Evolutionary conservation across 2,888 invertebrate species (phyloP).

Genomic region (Netelia fuscicornis): DNA sequence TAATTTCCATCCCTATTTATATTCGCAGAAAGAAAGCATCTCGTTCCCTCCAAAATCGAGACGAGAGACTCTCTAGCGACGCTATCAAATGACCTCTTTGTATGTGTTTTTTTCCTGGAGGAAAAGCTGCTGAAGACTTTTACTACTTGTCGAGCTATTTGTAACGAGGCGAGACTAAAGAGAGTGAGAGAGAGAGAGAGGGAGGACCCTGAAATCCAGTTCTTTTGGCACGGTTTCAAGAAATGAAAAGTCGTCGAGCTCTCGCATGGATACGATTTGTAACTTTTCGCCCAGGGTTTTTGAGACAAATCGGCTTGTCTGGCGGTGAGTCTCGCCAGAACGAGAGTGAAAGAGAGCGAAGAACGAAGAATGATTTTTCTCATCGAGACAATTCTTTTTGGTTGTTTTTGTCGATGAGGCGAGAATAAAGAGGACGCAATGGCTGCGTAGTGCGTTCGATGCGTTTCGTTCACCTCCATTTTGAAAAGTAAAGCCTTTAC

Average conservation of each 20-base stretch:
- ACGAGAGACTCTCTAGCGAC: too few species aligned
- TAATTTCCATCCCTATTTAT: too few species aligned
- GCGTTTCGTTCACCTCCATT: conserved; percentile 51
- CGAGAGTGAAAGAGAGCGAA: conserved; percentile 17
- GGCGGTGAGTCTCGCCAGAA: conserved; percentile 1
- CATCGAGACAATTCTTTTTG: background rate
- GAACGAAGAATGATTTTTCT: background rate
- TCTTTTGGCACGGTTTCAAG: conserved; percentile 48
- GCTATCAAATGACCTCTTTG: too few species aligned
- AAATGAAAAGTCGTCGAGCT: conserved; percentile 44
- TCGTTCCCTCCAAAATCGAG: too few species aligned
- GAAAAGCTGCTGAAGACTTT: conserved; percentile 8
- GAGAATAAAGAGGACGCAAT: too few species aligned
- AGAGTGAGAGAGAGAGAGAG: conserved; percentile 11
- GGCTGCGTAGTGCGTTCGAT: conserved; percentile 11
- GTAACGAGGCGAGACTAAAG: conserved; percentile 21
- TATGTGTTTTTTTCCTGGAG: background rate
- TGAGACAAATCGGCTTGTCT: conserved; percentile 38
- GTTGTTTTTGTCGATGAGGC: background rate
- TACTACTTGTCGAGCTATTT: conserved; percentile 46
- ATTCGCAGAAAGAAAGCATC: too few species aligned
- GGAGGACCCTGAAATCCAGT: conserved; percentile 42
- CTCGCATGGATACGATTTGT: conserved; percentile 38
- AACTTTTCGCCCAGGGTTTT: conserved; percentile 19
- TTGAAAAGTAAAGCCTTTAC: conserved; percentile 54